A percentile compares a stretch with the other conserved stretches of the same genome.
Conservation (phyloP, 1,140 invertebrate species). For the Gonioctena quinquepunctata region DNA sequence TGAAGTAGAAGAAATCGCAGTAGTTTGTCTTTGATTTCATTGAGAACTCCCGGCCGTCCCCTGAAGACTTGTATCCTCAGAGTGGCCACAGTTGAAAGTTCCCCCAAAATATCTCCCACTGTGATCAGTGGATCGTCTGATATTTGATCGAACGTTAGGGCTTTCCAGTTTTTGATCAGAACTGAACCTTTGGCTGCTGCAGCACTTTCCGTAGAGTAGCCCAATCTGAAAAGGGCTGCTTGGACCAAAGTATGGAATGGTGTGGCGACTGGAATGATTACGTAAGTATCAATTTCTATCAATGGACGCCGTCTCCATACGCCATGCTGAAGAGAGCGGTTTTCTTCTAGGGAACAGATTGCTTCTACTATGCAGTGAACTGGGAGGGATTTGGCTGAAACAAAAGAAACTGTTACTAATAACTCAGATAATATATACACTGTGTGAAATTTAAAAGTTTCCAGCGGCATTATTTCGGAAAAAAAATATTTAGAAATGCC, state of each 20-base stretch:
- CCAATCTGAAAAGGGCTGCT: constrained; percentile 76
- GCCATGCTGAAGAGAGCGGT: constrained; percentile 55
- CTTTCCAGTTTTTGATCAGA: constrained; percentile 93
- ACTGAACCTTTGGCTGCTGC: constrained; percentile 83
- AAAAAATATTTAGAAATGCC: too few species aligned
- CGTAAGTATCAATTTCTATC: constrained; percentile 88
- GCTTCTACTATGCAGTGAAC: constrained; percentile 90
- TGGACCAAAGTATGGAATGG: constrained; percentile 83
- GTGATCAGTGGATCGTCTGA: constrained; percentile 83
- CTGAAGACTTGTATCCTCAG: constrained; percentile 87
- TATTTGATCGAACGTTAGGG: constrained; percentile 85
- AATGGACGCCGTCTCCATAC: constrained; percentile 66
- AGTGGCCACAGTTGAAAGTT: constrained; percentile 87
- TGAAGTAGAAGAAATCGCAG: constrained; percentile 84
- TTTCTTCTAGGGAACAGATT: constrained; percentile 71
- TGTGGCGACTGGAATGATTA: constrained; percentile 88
- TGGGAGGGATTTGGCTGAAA: constrained; percentile 85
- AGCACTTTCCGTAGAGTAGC: constrained; percentile 76
- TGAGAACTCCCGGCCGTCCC: constrained; percentile 72
- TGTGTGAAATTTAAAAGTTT: too few species aligned
- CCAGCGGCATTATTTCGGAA: too few species aligned
- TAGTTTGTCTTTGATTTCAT: constrained; percentile 92
- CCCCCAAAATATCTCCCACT: constrained; percentile 89
- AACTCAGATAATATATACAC: too few species aligned
- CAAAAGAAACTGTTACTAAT: too few species aligned